phyloP scores from a whole-genome alignment of 2,888 invertebrate genomes.

The Eupithecia subfuscata region DNA sequence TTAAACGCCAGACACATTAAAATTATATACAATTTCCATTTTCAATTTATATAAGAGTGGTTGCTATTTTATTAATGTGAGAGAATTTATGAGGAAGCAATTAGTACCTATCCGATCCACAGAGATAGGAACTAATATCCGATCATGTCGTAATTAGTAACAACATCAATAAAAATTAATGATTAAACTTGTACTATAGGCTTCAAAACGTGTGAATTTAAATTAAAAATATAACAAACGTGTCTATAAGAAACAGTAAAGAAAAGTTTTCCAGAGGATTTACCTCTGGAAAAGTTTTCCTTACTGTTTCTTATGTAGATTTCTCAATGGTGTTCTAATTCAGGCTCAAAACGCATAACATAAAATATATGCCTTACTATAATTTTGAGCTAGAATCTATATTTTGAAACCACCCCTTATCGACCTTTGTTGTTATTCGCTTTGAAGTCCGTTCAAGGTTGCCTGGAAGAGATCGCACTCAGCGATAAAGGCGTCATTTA shows the following conservation, averaged over 20 bases:
- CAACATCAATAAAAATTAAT: conserved; percentile 11
- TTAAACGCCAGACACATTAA: background rate
- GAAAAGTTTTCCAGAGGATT: too few species aligned
- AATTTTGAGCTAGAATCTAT: too few species aligned
- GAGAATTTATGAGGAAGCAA: conserved; percentile 19
- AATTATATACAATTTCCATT: background rate
- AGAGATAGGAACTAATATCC: background rate
- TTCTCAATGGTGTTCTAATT: too few species aligned
- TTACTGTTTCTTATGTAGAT: too few species aligned
- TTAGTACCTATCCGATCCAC: conserved; percentile 9
- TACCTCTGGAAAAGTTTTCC: too few species aligned
- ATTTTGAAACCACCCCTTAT: background rate
- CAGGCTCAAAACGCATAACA: too few species aligned
- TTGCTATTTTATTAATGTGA: conserved; percentile 16
- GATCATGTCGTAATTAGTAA: background rate
- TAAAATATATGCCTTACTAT: too few species aligned
- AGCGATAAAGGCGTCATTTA: too few species aligned
- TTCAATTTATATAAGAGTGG: background rate
- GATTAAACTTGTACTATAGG: background rate
- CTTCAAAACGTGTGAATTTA: background rate
- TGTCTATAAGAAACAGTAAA: background rate
- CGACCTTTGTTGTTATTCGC: background rate
- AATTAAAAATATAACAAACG: background rate
- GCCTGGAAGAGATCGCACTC: too few species aligned
- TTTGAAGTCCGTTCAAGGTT: background rate